Evolutionary conservation across 1,140 invertebrate species (phyloP).

Genomic region (Proales similis): DNA sequence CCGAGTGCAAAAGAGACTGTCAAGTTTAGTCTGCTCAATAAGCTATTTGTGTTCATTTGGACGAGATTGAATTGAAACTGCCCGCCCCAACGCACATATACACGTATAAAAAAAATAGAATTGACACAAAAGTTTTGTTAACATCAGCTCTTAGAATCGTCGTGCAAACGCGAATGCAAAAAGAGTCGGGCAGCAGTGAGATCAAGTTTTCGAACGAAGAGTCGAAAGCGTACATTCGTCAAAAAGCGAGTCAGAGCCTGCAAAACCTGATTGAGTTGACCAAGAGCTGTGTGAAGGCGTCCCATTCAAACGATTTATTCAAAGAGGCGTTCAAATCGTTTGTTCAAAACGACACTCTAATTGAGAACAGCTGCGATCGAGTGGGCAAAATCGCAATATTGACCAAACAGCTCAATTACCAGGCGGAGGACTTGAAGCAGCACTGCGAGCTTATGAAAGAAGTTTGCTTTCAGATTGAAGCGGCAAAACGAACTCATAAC

Average conservation of each 20-base stretch:
- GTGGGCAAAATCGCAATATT: constrained; percentile 26
- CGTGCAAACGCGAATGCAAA: too few species aligned
- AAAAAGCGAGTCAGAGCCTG: constrained; percentile 29
- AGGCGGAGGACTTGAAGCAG: background rate
- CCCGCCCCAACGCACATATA: too few species aligned
- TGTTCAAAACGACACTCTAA: constrained; percentile 19
- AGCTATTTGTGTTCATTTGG: too few species aligned
- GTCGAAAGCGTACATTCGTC: constrained; percentile 31
- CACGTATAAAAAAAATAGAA: too few species aligned
- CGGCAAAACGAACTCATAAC: constrained; percentile 15
- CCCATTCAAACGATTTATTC: constrained; percentile 11
- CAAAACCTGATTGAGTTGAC: constrained; percentile 24
- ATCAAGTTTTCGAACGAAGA: constrained; percentile 38
- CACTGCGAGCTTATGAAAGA: constrained; percentile 18
- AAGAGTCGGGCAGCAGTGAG: too few species aligned
- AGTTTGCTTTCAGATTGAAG: constrained; percentile 12
- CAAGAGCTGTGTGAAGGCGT: constrained; percentile 4
- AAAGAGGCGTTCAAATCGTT: constrained; percentile 27
- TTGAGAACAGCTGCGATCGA: constrained; percentile 2
- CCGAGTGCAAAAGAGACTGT: too few species aligned
- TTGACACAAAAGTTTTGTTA: too few species aligned
- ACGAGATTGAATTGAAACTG: too few species aligned
- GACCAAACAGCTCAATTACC: constrained; percentile 16
- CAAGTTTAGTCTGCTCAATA: too few species aligned
- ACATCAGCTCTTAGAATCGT: too few species aligned